phyloP scores from a whole-genome alignment of 1,140 invertebrate genomes.

The Drosophila erecta region DNA sequence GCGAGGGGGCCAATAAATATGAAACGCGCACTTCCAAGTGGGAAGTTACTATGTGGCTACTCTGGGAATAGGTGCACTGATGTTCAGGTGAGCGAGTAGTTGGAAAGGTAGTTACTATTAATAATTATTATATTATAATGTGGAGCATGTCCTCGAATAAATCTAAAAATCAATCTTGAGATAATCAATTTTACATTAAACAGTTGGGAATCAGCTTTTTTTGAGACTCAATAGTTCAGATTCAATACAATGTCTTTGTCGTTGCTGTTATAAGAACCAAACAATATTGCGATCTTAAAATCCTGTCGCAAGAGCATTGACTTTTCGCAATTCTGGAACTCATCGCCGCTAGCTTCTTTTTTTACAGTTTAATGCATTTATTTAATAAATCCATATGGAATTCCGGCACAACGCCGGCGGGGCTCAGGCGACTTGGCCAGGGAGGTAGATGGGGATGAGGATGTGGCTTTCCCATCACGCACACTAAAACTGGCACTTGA shows the following conservation, averaged over 20 bases:
- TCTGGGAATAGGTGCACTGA: no score
- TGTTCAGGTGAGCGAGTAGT: background rate
- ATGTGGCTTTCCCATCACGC: slow-evolving; percentile 47
- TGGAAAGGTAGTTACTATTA: no score
- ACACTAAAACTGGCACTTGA: slow-evolving; percentile 74
- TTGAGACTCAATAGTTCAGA: no score
- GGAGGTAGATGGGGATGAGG: background rate
- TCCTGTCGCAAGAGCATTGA: slow-evolving; percentile 10
- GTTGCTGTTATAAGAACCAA: no score
- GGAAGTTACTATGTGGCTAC: background rate
- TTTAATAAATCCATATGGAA: slow-evolving; percentile 80
- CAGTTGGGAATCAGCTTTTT: no score
- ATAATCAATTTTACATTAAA: no score
- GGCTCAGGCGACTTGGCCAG: slow-evolving; percentile 10
- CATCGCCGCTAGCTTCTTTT: slow-evolving; percentile 9
- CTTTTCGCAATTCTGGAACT: background rate
- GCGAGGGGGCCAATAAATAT: slow-evolving; percentile 3
- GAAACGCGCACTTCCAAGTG: slow-evolving; percentile 16
- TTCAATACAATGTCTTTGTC: no score
- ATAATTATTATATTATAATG: no score
- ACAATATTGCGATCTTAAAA: background rate
- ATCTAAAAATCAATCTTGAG: no score
- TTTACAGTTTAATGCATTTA: slow-evolving; percentile 77
- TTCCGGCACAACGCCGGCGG: slow-evolving; percentile 55
- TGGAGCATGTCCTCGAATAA: no score